phyloP scores from a whole-genome alignment of 30 jellyfish, hydroid and myxozoan species.

The Calvadosia cruxmelitensis region DNA sequence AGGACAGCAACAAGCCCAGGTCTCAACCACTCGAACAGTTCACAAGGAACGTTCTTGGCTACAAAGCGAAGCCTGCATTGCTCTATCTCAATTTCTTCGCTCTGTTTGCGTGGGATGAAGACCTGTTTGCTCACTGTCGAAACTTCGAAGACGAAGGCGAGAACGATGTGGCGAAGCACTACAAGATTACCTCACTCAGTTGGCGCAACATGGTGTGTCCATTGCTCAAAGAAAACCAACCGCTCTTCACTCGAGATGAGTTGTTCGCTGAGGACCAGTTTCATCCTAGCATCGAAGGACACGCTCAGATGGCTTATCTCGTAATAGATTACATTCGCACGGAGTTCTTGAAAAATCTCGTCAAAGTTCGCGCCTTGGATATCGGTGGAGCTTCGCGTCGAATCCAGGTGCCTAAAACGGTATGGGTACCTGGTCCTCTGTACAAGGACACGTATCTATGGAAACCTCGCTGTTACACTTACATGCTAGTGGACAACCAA shows the following conservation, averaged over 20 bases:
- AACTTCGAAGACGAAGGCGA: slow-evolving; percentile 98
- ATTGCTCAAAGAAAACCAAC: slow-evolving; percentile 60
- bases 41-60: slow-evolving; percentile 82
- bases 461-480: slow-evolving; percentile 93
- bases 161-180: slow-evolving; percentile 83
- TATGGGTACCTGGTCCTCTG: slow-evolving; percentile 85
- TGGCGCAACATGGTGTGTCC: slow-evolving; percentile 99
- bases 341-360: slow-evolving; percentile 88
- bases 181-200: slow-evolving; percentile 89
- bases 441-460: slow-evolving; percentile 73
- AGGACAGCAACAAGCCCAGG: slow-evolving; percentile 51
- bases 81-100: slow-evolving; percentile 82
- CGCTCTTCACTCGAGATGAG: slow-evolving; percentile 81
- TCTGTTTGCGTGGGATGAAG: slow-evolving; percentile 90
- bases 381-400: slow-evolving; percentile 93
- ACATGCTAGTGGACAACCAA: slow-evolving; percentile 87
- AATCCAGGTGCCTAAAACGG: slow-evolving; percentile 74
- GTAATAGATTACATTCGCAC: slow-evolving; percentile 92
- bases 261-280: slow-evolving; percentile 90
- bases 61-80: slow-evolving; percentile 93
- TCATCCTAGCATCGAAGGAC: slow-evolving; percentile 96
- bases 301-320: slow-evolving; percentile 96
- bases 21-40: slow-evolving; percentile 94
- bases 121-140: slow-evolving; percentile 82
- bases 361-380: slow-evolving; percentile 72